Evolutionary conservation across 2,797 vertebrate species (phyloP), one percentile per base, ranked within the genome.

Genomic region (Falco naumanni): DNA sequence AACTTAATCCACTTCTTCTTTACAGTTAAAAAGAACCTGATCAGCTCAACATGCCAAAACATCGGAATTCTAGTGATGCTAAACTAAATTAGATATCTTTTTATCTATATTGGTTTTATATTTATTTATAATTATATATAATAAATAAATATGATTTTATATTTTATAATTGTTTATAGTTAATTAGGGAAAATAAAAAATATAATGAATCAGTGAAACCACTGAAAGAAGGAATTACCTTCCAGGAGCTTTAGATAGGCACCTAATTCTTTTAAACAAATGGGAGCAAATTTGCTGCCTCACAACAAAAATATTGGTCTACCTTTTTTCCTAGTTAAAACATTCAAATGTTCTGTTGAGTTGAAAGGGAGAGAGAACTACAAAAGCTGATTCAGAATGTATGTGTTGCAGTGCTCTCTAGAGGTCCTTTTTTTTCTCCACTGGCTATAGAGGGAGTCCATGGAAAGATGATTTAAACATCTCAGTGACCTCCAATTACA

Each of bases 371-470:
- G 20, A 93, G 34, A 53, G 45, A 25, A 13, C 29, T 54, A 48
- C 28, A 69, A n/a, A 76, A 87, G 26, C 19, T 0, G 0, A 28
- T 37, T 39, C 39, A 50, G 47, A 87, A 93, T 91, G 84, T 76
- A 61, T 93, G 87, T 87, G 78, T 29, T 93, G 91, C 87, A 95
- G 47, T 90, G 87, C 91, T 93, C 96, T 84, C 87, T 90, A 89
- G 81, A 96, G 91, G 91, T 69, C 47, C 37, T 59, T 91, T 80
- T 64, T 20, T 6, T 14, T 15, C 69, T 69, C n/a, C 72, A 66
- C 45, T 69, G 47, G 26, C 59, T 89, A 4, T 5, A 53, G 39
- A 77, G 34, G 22, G 19, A 89, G 69, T 22, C n/a, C 34, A 61
- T 59, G n/a, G 39, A 72, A 84, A 82, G 37, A 10, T 12, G 37